Evolutionary conservation across 2,888 invertebrate species (phyloP), one percentile per base, ranked within the genome.

Genomic region (Acanthosoma haemorrhoidale): DNA sequence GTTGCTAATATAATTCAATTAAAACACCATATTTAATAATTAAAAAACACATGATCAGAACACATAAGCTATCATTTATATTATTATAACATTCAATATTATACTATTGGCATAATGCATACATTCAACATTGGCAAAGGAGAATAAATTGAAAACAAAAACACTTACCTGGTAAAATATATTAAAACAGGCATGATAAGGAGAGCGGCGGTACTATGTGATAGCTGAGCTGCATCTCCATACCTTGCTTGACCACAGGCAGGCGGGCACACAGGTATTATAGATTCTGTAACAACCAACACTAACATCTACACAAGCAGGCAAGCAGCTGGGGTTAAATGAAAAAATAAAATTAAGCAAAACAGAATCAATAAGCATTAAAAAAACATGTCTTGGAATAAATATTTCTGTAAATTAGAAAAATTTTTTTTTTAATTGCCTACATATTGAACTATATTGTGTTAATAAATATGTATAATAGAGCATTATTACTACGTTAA

Each of bases 251-350:
- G 87, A 8, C 88, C 90, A 81, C 95, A 95, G 77, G 94, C 94
- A 74, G 94, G 95, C 76, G 94, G 95, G 79, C 95, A 95, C 77
- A 94, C 91, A 76, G 94, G 94, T 76, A 93, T 91, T 77, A 92
- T 89, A 67, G 93, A 90, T 84, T 95, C 92, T 91, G 87, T 80
- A 83, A 77, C 71, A 71, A 70, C 34, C 13, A 29, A 66, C 31
- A 39, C 70, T 69, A 67, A 67, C 36, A 43, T 67, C 67, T 60
- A 69, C 69, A 69, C 43, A 69, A 59, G 38, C 59, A 61, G 43
- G 41, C 60, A 69, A 69, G 61, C 59, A 59, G 68, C 60, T 51
- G 68, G 63, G 31, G 25, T 51, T 51, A 51, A 51, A 51, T 6
- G n/a, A 6, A 25, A 32, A 32, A 32, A 32, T 6, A 32, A 16